Conservation (phyloP, 1,140 invertebrate species). For the Leptonema lineaticorne region DNA sequence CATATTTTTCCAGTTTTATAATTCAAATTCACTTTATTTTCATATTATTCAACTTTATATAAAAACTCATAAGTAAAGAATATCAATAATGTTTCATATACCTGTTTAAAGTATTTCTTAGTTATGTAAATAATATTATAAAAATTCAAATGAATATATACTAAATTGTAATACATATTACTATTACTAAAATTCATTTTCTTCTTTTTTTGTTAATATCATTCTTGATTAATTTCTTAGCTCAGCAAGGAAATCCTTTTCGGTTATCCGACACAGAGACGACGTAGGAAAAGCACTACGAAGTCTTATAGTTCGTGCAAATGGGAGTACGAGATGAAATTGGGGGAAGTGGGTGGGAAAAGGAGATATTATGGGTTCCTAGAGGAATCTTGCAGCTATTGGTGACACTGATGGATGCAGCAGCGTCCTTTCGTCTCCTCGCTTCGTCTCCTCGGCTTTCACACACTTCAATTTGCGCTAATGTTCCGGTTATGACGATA, state of each 20-base stretch:
- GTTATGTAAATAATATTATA: too few relatives aligned
- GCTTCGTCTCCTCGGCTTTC: neutral
- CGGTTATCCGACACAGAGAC: neutral
- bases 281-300: neutral
- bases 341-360: neutral
- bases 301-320: neutral
- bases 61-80: too few relatives aligned
- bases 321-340: neutral
- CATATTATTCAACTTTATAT: too few relatives aligned
- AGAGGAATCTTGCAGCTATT: neutral
- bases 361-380: neutral
- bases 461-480: constrained; percentile 13
- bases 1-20: too few relatives aligned
- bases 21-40: too few relatives aligned
- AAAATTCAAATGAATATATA: too few relatives aligned
- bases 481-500: neutral
- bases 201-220: neutral
- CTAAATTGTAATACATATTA: too few relatives aligned
- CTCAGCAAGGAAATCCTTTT: neutral
- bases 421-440: constrained; percentile 22
- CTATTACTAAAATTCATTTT: too few relatives aligned
- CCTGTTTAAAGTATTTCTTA: too few relatives aligned
- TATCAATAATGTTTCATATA: too few relatives aligned
- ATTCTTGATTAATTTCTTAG: neutral
- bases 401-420: constrained; percentile 34